Conservation (phyloP, 2,888 invertebrate species). For the Phymatocera aterrima region DNA sequence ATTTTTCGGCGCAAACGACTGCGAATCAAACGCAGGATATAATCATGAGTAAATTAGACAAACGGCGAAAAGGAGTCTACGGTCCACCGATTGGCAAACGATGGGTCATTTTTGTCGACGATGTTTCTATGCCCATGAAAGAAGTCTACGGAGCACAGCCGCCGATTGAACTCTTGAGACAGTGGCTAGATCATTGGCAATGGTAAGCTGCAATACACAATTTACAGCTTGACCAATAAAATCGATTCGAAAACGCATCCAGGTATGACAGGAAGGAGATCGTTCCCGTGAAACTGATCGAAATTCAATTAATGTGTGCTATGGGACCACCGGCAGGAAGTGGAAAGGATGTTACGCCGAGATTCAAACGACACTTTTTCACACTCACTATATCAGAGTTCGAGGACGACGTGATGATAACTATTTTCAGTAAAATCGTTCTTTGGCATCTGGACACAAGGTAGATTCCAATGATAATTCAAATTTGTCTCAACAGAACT, state of each 20-base stretch:
- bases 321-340: constrained; percentile 90
- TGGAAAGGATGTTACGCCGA: constrained; percentile 88
- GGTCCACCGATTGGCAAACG: constrained; percentile 95
- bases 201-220: constrained; percentile 77
- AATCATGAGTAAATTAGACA: constrained; percentile 95
- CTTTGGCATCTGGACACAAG: constrained; percentile 97
- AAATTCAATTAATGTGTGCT: constrained; percentile 87
- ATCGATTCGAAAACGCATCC: too few species aligned
- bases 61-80: constrained; percentile 93
- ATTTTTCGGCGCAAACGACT: constrained; percentile 95
- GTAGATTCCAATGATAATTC: constrained; percentile 72
- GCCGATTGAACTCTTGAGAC: constrained; percentile 93
- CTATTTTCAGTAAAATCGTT: constrained; percentile 93
- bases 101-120: constrained; percentile 95
- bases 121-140: constrained; percentile 95
- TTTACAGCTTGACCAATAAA: constrained; percentile 26
- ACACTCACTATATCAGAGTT: constrained; percentile 93
- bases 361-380: constrained; percentile 92
- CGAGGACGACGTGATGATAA: constrained; percentile 87
- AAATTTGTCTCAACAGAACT: background rate
- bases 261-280: constrained; percentile 88
- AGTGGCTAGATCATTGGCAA: constrained; percentile 92
- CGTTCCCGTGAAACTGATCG: constrained; percentile 86
- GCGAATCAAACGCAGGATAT: constrained; percentile 96
- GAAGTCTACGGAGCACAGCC: constrained; percentile 96